Conservation (phyloP, 2,888 invertebrate species). For the Lithosia quadra region DNA sequence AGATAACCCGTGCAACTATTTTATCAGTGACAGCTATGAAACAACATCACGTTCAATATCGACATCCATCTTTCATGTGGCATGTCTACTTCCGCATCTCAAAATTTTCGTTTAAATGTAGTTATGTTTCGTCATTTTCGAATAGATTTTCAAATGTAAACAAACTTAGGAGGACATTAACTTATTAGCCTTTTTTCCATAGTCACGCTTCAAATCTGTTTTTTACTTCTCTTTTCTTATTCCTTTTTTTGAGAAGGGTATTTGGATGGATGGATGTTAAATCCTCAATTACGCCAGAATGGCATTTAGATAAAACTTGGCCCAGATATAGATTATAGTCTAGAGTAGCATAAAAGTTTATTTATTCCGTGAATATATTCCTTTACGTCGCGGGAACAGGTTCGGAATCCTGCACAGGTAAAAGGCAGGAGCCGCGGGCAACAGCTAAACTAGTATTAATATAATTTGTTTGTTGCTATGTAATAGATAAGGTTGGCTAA, state of each 20-base stretch:
- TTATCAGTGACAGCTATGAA: slow-evolving; percentile 22
- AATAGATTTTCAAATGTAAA: not conserved
- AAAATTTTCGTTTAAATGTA: not conserved
- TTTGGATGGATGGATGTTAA: too few relatives aligned
- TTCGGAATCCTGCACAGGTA: not conserved
- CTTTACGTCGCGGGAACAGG: not conserved
- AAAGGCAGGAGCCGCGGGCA: not conserved
- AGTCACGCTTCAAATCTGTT: too few relatives aligned
- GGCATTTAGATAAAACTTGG: too few relatives aligned
- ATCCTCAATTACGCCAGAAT: too few relatives aligned
- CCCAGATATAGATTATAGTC: too few relatives aligned
- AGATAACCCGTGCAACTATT: slow-evolving; percentile 50
- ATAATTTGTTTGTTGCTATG: slow-evolving; percentile 21
- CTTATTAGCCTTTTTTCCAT: too few relatives aligned
- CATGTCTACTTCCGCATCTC: not conserved
- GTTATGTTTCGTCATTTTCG: not conserved
- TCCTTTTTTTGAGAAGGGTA: too few relatives aligned
- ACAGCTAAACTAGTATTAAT: not conserved
- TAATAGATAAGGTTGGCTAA: slow-evolving; percentile 49
- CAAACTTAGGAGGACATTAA: too few relatives aligned
- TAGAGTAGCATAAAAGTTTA: too few relatives aligned
- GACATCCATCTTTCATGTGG: not conserved
- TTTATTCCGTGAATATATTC: too few relatives aligned
- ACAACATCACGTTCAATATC: not conserved
- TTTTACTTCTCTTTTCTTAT: too few relatives aligned